phyloP scores from a whole-genome alignment of 2,797 vertebrate species.

The Chrosomus eos region DNA sequence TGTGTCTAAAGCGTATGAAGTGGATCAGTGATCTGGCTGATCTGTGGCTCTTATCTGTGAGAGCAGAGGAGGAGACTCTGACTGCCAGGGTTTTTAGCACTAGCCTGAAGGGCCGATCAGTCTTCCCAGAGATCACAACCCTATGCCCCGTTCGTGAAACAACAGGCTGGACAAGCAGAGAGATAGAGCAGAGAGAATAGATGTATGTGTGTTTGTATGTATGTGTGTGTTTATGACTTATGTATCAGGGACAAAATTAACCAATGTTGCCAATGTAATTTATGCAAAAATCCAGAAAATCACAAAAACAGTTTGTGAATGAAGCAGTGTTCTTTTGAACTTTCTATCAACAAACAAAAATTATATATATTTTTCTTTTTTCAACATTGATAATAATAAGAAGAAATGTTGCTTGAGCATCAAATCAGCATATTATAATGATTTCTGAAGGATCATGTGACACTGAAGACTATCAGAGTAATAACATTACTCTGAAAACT shows the following conservation, averaged over 20 bases:
- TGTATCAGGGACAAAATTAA: background rate
- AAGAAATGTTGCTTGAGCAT: no score
- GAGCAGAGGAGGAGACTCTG: conserved; percentile 9
- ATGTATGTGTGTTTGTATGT: background rate
- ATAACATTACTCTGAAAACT: background rate
- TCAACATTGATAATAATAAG: no score
- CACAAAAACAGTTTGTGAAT: background rate
- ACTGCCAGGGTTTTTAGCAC: conserved; percentile 22
- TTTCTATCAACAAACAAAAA: no score
- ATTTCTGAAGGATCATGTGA: conserved; percentile 5
- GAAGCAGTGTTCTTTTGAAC: background rate
- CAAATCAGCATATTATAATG: background rate
- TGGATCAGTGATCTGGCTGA: conserved; percentile 38
- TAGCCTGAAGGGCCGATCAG: conserved; percentile 29
- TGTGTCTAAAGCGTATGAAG: conserved; percentile 33
- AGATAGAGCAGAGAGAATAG: background rate
- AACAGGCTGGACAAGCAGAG: conserved; percentile 26
- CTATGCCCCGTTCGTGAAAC: background rate
- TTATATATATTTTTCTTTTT: no score
- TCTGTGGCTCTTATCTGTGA: conserved; percentile 39
- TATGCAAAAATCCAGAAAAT: background rate
- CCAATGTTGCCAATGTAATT: background rate
- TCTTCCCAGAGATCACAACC: conserved; percentile 6
- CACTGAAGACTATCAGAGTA: no score
- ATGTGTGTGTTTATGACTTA: background rate